Base-by-base conservation (phyloP, 2,797 vertebrate species). In the Yasuhikotakia modesta region DNA sequence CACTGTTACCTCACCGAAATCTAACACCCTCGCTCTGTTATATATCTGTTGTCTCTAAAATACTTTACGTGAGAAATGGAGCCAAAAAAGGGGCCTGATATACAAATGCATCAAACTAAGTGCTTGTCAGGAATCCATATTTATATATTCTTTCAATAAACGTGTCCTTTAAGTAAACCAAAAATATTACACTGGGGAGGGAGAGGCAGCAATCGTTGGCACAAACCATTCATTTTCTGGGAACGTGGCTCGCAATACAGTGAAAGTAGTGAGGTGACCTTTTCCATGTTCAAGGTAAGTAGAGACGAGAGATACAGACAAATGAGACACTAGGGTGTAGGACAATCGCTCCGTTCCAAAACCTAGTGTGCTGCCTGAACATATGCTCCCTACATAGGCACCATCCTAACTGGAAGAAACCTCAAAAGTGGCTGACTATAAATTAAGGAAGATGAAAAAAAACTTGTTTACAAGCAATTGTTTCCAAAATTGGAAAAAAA, bases 181-280 rank as follows among this genome's bases (percentile, higher is more conserved):
- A 70, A 87, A 86, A 90, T 90, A 90, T 90, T 89, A 88, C 87
- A 45, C 85, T 61, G 84, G 82, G 85, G 81, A 82, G 55, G 58
- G 82, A 83, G 85, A 87, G 83, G 81, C 86, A 82, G 88, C 85
- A 80, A 87, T 87, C 78, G 87, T 85, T 88, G 89, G 87, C 87
- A 89, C 83, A 84, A 87, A 85, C 88, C 91, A 92, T 93, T 93
- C 91, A 93, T 93, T 94, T 93, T 90, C 90, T 90, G 73, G 77
- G 89, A 92, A 90, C 81, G 90, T 69, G 87, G 87, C 82, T 83
- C 83, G 78, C 85, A 81, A 88, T 87, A 83, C 81, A 84, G 88
- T 90, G 84, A 76, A 85, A 90, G 85, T 87, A 90, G 86, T 81
- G 83, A 87, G 85, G 82, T 93, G 91, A 94, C 93, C 92, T 94